These are phyloP conservation scores for Zapornia atra DNA, from an alignment of 2,113 vertebrate species.

Conservation along the genomic window DNA sequence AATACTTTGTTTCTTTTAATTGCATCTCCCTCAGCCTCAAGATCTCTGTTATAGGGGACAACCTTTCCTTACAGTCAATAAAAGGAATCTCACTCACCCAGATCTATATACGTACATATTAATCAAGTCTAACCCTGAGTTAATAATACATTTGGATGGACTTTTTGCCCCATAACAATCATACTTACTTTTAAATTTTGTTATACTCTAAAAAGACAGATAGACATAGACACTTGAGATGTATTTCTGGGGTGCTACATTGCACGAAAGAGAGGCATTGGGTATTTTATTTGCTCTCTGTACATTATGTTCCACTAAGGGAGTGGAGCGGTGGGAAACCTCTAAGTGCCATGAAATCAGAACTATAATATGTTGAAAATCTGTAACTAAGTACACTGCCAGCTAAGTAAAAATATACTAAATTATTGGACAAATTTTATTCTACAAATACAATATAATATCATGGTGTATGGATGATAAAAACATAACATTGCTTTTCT, in stretches of 20 bases:
- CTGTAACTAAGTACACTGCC: background rate
- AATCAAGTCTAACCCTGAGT: background rate
- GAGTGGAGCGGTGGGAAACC: background rate
- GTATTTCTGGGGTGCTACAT: background rate
- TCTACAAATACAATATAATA: background rate
- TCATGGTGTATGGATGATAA: background rate
- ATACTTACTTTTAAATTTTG: background rate
- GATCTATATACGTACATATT: background rate
- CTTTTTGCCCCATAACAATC: background rate
- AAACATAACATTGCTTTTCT: fast-evolving
- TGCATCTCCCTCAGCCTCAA: background rate
- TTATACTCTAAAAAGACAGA: background rate
- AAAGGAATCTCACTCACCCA: background rate
- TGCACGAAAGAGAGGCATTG: background rate
- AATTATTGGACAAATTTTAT: background rate
- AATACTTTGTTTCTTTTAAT: background rate
- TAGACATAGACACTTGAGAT: background rate
- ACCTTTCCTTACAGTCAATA: background rate
- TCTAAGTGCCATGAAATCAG: background rate
- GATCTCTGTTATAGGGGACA: background rate
- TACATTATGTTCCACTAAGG: background rate
- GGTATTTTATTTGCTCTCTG: background rate
- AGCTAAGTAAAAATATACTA: background rate
- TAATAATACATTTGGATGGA: background rate
- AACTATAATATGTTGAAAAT: background rate